Percentiles rank a stretch among this genome's conserved stretches.
phyloP scores from a whole-genome alignment of 1,140 invertebrate species.

The Trachelipus rathkii region DNA sequence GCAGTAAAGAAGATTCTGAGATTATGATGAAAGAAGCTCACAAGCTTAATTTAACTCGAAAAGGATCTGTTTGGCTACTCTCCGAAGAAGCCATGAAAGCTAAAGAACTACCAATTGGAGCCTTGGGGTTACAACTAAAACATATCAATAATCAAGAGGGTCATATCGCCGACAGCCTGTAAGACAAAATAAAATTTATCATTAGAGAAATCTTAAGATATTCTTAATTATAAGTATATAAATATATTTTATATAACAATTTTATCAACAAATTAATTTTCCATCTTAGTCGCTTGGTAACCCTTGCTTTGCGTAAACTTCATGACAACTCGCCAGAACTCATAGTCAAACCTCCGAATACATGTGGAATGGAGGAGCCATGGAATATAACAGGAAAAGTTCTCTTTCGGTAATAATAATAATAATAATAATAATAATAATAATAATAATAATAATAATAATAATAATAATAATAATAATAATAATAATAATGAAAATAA shows the following conservation, averaged over 20 bases:
- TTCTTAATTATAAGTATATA: too few species aligned
- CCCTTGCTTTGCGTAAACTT: slow-evolving; percentile 1
- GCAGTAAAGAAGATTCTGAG: slow-evolving; percentile 79
- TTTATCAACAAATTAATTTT: too few species aligned
- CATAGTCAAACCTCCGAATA: slow-evolving; percentile 78
- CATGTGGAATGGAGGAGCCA: slow-evolving; percentile 79
- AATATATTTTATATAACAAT: too few species aligned
- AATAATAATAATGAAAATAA: too few species aligned
- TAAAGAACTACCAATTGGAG: slow-evolving; percentile 76
- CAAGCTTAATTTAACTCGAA: slow-evolving; percentile 78
- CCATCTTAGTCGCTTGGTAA: background rate
- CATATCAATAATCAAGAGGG: slow-evolving; percentile 83
- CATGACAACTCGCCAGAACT: slow-evolving; percentile 49
- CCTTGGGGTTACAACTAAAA: slow-evolving; percentile 78
- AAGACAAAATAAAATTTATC: slow-evolving; percentile 48
- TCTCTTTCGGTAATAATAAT: slow-evolving; percentile 60
- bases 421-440: background rate
- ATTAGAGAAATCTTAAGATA: too few species aligned
- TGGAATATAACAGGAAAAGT: slow-evolving; percentile 83
- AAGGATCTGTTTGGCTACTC: slow-evolving; percentile 93
- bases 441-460: slow-evolving; percentile 31
- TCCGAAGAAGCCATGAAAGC: slow-evolving; percentile 88
- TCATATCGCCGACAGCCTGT: slow-evolving; percentile 83
- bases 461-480: background rate
- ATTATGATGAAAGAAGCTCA: slow-evolving; percentile 85